phyloP scores from a whole-genome alignment of 64 coral and sea anemone genomes.

The Acropora tenuis region DNA sequence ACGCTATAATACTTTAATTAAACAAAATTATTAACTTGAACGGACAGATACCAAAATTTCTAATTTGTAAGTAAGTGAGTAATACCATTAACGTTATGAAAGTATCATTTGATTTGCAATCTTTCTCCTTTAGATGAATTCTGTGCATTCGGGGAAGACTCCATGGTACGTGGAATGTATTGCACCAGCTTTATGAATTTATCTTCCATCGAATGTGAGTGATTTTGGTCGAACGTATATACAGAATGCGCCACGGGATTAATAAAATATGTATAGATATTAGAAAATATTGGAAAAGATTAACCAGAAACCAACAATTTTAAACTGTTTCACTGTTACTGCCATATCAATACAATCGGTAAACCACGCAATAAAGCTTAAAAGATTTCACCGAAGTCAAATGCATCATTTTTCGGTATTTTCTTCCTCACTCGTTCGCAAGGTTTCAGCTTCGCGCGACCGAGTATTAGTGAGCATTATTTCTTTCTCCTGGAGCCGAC shows the following conservation, averaged over 20 bases:
- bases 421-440: neutral
- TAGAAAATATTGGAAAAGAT: neutral
- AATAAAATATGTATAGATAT: neutral
- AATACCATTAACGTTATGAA: no score
- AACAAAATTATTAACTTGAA: no score
- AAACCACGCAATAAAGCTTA: neutral
- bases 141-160: no score
- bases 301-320: neutral
- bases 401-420: neutral
- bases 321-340: neutral
- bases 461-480: neutral
- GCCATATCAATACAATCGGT: neutral
- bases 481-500: constrained; percentile 3
- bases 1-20: no score
- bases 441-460: neutral
- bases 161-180: no score
- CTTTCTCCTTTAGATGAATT: no score
- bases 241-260: neutral
- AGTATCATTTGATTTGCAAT: no score
- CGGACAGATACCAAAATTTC: no score
- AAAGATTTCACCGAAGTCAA: constrained; percentile 15
- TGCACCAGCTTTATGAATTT: no score
- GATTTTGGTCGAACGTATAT: no score
- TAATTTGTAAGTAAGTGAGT: no score
- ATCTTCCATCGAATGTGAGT: no score